Conservation (phyloP, 2,113 vertebrate species). For the Terrapene triunguis region DNA sequence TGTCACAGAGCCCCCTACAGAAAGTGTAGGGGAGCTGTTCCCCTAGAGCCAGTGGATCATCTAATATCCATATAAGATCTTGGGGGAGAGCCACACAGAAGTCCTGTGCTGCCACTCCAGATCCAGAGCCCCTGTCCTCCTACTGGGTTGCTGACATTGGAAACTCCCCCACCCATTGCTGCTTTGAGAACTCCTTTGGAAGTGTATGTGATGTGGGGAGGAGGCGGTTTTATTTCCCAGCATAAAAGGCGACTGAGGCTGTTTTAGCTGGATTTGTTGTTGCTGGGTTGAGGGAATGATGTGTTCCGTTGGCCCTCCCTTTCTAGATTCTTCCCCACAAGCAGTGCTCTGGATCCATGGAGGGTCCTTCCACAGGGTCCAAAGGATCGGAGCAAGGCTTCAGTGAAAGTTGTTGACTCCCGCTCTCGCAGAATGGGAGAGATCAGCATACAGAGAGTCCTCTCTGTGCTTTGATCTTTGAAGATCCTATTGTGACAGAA, state of each 20-base stretch:
- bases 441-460: not conserved
- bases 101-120: fast-evolving
- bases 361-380: fast-evolving
- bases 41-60: fast-evolving
- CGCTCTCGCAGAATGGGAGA: not conserved
- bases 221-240: not conserved
- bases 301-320: fast-evolving
- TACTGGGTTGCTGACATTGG: not conserved
- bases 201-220: not conserved
- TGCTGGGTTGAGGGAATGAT: fast-evolving
- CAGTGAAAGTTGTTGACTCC: not conserved
- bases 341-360: not conserved
- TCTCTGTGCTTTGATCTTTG: not conserved
- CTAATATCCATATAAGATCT: not conserved
- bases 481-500: not conserved
- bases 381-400: fast-evolving
- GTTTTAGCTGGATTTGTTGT: fast-evolving
- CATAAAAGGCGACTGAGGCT: fast-evolving
- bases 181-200: not conserved
- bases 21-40: not conserved
- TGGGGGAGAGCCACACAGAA: fast-evolving
- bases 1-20: not conserved
- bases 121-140: not conserved
- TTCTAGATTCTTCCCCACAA: not conserved
- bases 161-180: not conserved